These are phyloP conservation scores for Taenioides sp. DNA, from an alignment of 2,797 vertebrate genomes.

Conservation along the genomic window DNA sequence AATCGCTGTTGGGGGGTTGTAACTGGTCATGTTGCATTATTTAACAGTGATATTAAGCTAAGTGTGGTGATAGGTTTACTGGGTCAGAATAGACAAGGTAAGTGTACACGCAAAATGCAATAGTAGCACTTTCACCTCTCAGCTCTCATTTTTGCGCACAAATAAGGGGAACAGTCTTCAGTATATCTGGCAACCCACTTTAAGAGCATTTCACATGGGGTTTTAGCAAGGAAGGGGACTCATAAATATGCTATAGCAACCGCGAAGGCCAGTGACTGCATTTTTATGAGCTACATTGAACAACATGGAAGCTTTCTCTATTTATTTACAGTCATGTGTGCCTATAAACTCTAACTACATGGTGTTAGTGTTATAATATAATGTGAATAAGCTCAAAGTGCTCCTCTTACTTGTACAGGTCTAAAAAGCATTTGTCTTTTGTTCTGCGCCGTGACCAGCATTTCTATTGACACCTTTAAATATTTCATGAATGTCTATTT, in stretches of 20 bases:
- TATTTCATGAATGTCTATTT: conserved; percentile 69
- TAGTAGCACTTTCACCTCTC: conserved; percentile 11
- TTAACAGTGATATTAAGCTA: conserved; percentile 51
- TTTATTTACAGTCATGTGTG: neutral
- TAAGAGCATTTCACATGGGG: conserved; percentile 51
- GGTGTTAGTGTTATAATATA: neutral
- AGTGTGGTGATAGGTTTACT: conserved; percentile 45
- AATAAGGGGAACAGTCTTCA: conserved; percentile 41
- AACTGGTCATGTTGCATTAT: conserved; percentile 47
- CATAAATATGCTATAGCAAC: conserved; percentile 70
- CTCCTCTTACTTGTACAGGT: neutral
- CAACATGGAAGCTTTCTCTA: neutral
- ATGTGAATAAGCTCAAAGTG: neutral
- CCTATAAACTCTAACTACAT: conserved; percentile 15
- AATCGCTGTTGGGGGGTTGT: conserved; percentile 18
- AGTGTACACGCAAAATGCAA: conserved; percentile 6
- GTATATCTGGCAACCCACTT: conserved; percentile 46
- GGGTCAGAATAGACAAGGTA: conserved; percentile 36
- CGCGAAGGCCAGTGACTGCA: conserved; percentile 45
- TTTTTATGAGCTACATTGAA: conserved; percentile 34
- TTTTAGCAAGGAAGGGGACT: conserved; percentile 51
- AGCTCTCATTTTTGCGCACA: conserved; percentile 22
- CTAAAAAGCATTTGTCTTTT: conserved; percentile 11
- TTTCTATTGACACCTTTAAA: conserved; percentile 67
- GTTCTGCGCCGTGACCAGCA: conserved; percentile 34